Percentiles rank a stretch among this genome's conserved stretches.
Conservation (phyloP, 2,888 invertebrate species). For the Athetis lepigone region DNA sequence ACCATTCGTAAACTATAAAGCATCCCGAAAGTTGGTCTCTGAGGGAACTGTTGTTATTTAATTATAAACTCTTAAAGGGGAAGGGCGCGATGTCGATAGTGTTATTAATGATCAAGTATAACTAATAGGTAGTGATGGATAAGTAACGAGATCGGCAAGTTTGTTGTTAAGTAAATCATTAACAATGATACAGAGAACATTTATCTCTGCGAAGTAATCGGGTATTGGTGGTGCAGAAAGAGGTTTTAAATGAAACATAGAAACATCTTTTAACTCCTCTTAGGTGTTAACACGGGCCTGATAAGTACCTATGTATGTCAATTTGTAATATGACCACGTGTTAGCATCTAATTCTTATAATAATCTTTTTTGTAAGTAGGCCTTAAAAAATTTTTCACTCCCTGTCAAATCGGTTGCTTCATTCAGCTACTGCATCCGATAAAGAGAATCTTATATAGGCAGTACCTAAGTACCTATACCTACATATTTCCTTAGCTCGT, state of each 20-base stretch:
- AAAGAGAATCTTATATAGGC: no score
- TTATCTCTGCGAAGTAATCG: constrained; percentile 16
- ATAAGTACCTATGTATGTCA: not conserved
- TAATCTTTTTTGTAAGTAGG: no score
- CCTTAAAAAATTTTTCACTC: not conserved
- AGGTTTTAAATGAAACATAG: no score
- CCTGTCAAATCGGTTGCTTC: not conserved
- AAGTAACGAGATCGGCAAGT: constrained; percentile 37
- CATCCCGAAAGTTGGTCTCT: constrained; percentile 54
- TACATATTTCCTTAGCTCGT: no score
- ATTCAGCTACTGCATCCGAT: no score
- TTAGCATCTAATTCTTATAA: no score
- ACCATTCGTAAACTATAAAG: constrained; percentile 29
- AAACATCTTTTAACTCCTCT: no score
- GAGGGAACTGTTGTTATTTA: constrained; percentile 56
- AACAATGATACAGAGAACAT: constrained; percentile 32
- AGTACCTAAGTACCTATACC: no score
- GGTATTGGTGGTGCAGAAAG: not conserved
- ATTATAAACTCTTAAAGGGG: constrained; percentile 60
- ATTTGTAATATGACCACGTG: no score
- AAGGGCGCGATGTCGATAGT: constrained; percentile 42
- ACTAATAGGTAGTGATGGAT: constrained; percentile 50
- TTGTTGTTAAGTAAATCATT: constrained; percentile 41
- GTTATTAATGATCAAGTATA: constrained; percentile 54
- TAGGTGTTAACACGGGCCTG: no score